phyloP scores from a whole-genome alignment of 92 coral and sea anemone genomes.

The Epizoanthus rinbou region DNA sequence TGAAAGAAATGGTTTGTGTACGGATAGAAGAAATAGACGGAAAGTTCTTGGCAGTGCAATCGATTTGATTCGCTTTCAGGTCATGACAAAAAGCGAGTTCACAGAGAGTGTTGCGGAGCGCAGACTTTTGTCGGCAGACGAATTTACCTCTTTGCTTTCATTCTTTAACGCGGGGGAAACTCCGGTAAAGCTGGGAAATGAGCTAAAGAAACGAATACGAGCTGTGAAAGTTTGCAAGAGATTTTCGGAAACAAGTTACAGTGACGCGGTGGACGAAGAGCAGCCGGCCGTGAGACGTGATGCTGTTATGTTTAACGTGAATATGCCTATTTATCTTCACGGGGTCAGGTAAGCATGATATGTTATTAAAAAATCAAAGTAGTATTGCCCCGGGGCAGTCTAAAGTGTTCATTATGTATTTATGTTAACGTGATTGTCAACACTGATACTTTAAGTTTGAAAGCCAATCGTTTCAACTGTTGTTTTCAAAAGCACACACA shows the following conservation, averaged over 20 bases:
- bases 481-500: too few relatives aligned
- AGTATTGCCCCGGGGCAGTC: too few relatives aligned
- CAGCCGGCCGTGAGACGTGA: slow-evolving; percentile 32
- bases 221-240: slow-evolving; percentile 29
- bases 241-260: slow-evolving; percentile 36
- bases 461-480: too few relatives aligned
- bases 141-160: slow-evolving; percentile 25
- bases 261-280: slow-evolving; percentile 26
- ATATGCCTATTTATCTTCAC: slow-evolving; percentile 25
- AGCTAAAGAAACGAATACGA: slow-evolving; percentile 27
- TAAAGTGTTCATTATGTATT: too few relatives aligned
- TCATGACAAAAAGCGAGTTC: slow-evolving; percentile 39
- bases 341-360: slow-evolving; percentile 33
- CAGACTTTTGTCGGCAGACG: slow-evolving; percentile 36
- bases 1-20: slow-evolving; percentile 32
- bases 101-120: slow-evolving; percentile 23
- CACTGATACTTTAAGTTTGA: too few relatives aligned
- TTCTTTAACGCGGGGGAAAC: slow-evolving; percentile 25
- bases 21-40: slow-evolving; percentile 43
- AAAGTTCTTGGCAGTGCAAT: slow-evolving; percentile 53
- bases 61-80: slow-evolving; percentile 57
- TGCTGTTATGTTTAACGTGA: slow-evolving; percentile 38
- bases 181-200: slow-evolving; percentile 22
- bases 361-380: too few relatives aligned
- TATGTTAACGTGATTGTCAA: too few relatives aligned